Base-by-base conservation (phyloP, 2,888 invertebrate species). In the Bombylius major region DNA sequence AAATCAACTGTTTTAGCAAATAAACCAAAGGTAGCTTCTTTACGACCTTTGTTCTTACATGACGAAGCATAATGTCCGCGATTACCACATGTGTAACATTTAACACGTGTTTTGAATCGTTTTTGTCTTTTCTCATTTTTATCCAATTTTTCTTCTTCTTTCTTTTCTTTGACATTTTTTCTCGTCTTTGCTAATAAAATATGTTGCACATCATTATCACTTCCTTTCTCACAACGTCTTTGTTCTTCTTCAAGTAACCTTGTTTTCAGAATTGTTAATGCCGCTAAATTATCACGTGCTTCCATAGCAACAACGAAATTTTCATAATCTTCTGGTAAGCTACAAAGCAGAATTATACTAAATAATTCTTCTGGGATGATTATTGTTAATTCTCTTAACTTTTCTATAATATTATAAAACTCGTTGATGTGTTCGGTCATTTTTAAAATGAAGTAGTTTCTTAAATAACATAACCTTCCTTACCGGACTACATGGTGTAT, bases 381-480 rank as follows among this genome's bases (percentile, higher is more conserved):
- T 11, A 59, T 53, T 32, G 47, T 39, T 5, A 49, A 9, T 36
- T 49, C 49, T 3, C 1, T 6, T 47, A 23, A 56, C 53, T 23
- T 57, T 58, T 39, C 52, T 1, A 57, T 39, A 9, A 57, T 39
- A 49, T 56, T 53, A 5, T 34, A 14, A 52, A 61, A 60, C 8
- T 56, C 50, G 33, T 57, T 59, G n/a, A 58, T 44, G 45, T 59
- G 57, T 5, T 49, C 45, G 36, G 14, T 33, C 53, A 59, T 55
- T 8, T 46, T 48, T 56, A 14, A 33, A 34, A 42, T 54, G 49
- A 47, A 61, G 12, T 11, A 58, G 47, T 32, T 56, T 53, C 47
- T 58, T 60, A 50, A 56, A 61, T 6, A 61, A 50, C 9, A 47
- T 50, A 33, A 58, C 56, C 52, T 57, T 60, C 11, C 59, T 45